These are phyloP conservation scores for Calidris pugnax DNA, from an alignment of 2,113 vertebrate genomes.

Conservation along the genomic window DNA sequence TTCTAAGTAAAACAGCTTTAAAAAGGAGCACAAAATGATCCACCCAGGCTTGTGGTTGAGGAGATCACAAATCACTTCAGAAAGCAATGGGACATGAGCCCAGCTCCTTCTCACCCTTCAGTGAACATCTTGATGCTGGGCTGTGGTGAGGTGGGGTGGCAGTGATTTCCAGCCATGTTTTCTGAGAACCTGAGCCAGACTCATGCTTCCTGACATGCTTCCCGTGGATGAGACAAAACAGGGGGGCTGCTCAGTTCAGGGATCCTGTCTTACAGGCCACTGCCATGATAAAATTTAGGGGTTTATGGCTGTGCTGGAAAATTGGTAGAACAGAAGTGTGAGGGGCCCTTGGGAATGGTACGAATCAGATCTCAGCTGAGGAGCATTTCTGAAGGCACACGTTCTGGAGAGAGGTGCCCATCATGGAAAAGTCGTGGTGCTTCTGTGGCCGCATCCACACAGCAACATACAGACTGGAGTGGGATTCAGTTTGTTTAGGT, in stretches of 20 bases:
- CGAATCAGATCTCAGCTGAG: background rate
- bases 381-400: background rate
- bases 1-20: background rate
- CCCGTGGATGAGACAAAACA: background rate
- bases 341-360: background rate
- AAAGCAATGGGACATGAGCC: background rate
- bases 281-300: background rate
- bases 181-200: background rate
- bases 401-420: background rate
- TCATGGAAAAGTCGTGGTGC: background rate
- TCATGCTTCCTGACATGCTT: background rate
- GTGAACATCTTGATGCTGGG: background rate
- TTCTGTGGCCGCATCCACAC: background rate
- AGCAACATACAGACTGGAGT: rapidly evolving
- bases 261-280: background rate
- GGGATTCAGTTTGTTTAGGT: background rate
- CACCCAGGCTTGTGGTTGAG: background rate
- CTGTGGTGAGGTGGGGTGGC: background rate
- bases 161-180: background rate
- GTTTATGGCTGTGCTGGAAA: background rate
- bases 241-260: background rate
- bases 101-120: background rate
- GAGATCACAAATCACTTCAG: background rate
- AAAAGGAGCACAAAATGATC: background rate
- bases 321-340: background rate